Evolutionary conservation across 2,888 invertebrate genomes (phyloP).

Genomic region (Microchrysa polita): DNA sequence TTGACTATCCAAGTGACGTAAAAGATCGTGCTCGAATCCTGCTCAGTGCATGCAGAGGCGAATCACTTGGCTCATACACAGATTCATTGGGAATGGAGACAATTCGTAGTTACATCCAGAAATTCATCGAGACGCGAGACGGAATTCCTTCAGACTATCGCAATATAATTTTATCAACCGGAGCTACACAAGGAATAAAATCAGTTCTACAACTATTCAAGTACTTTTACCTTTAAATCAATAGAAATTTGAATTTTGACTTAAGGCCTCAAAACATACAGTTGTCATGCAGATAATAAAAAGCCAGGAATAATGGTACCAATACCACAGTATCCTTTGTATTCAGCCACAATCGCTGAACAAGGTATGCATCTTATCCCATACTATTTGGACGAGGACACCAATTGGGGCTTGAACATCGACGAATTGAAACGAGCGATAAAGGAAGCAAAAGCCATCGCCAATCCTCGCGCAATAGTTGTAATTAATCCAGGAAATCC

Average conservation of each 20-base stretch:
- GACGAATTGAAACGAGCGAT: slow-evolving; percentile 82
- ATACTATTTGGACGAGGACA: slow-evolving; percentile 91
- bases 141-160: slow-evolving; percentile 76
- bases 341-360: slow-evolving; percentile 94
- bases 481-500: slow-evolving; percentile 99
- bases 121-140: slow-evolving; percentile 88
- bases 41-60: slow-evolving; percentile 75
- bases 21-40: slow-evolving; percentile 76
- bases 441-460: slow-evolving; percentile 69
- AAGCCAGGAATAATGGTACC: slow-evolving; percentile 90
- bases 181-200: slow-evolving; percentile 94
- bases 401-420: slow-evolving; percentile 84
- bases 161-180: slow-evolving; percentile 85
- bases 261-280: slow-evolving; percentile 35
- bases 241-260: not conserved
- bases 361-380: slow-evolving; percentile 85
- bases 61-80: slow-evolving; percentile 80
- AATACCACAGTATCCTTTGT: slow-evolving; percentile 98
- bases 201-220: slow-evolving; percentile 69
- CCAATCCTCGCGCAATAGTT: slow-evolving; percentile 84
- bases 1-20: slow-evolving; percentile 82
- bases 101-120: slow-evolving; percentile 86
- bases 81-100: slow-evolving; percentile 87
- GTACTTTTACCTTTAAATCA: slow-evolving; percentile 46
- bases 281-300: slow-evolving; percentile 54